Percentiles rank a stretch among this genome's conserved stretches.
Conservation (phyloP, 2,888 invertebrate genomes). For the Macaria notata region DNA sequence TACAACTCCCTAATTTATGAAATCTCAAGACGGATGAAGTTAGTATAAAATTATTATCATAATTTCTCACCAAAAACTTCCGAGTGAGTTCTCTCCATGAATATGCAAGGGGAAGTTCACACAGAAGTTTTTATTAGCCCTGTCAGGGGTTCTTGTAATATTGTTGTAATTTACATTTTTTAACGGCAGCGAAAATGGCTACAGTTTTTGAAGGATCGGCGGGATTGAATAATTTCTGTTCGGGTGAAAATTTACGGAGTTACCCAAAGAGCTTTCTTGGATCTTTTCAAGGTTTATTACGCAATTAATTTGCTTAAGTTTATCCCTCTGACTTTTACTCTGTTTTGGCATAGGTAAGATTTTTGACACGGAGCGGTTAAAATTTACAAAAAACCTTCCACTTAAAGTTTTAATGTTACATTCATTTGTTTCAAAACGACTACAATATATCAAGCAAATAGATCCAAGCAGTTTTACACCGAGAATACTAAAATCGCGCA, state of each 20-base stretch:
- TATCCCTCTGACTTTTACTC: slow-evolving; percentile 1
- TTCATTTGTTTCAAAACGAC: too few species aligned
- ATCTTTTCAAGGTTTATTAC: slow-evolving; percentile 8
- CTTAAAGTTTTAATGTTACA: too few species aligned
- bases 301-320: slow-evolving; percentile 8
- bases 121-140: slow-evolving; percentile 72
- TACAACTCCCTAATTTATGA: slow-evolving; percentile 61
- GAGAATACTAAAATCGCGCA: slow-evolving; percentile 2
- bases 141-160: slow-evolving; percentile 66
- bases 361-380: too few species aligned
- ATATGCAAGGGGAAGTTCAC: slow-evolving; percentile 77
- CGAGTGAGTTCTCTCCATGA: slow-evolving; percentile 72
- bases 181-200: slow-evolving; percentile 33
- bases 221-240: slow-evolving; percentile 17
- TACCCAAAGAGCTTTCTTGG: slow-evolving; percentile 6
- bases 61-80: slow-evolving; percentile 79
- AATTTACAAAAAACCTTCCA: too few species aligned
- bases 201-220: slow-evolving; percentile 14
- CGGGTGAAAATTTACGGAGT: slow-evolving; percentile 42
- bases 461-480: not conserved
- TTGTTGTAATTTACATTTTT: slow-evolving; percentile 68
- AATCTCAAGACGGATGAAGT: slow-evolving; percentile 71
- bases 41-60: slow-evolving; percentile 77
- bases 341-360: not conserved
- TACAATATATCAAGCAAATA: not conserved